Base-by-base conservation (phyloP, 2,888 invertebrate genomes). In the Lepidocyrtinus sp. region DNA sequence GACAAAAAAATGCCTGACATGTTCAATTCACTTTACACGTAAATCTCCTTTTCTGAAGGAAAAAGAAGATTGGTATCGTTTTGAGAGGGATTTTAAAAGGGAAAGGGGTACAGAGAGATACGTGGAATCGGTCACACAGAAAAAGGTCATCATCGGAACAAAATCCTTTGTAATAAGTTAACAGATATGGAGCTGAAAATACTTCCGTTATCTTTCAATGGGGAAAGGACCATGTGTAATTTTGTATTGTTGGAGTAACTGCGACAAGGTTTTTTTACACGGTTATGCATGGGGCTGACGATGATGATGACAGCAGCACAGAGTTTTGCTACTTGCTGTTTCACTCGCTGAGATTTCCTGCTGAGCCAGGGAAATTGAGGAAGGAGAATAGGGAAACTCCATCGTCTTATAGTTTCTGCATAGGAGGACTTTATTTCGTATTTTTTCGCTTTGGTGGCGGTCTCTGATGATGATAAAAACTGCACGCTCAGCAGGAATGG, bases 281-380 rank as follows among this genome's bases (percentile, higher is more conserved):
- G 5, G 5, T 12, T 36, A 7, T 36, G 36, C 36, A 12, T 36
- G 36, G 12, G n/a, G 36, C 12, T 36, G 36, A 67, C 46, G 61
- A 69, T 17, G 75, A 76, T 22, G 71, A 55, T 76, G 76, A 76
- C 76, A 76, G 76, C 59, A 76, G 76, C 76, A 71, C 76, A 76
- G n/a, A n/a, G 63, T 76, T 63, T 36, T 71, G 69, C 69, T 70
- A 59, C 76, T 76, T 71, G 71, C 64, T 71, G 76, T 71, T 76
- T 36, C 62, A 69, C 76, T 76, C n/a, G 76, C 76, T 76, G 77
- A 80, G 83, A 80, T 81, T 81, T 81, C 85, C 85, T 83, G 85
- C 85, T 83, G 85, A 78, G 85, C 74, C 70, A 50, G 82, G 83
- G 82, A 85, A 85, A 85, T 85, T 85, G 85, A 85, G 80, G 77